Base-by-base conservation (phyloP, 1,140 invertebrate genomes). In the Ips nitidus region DNA sequence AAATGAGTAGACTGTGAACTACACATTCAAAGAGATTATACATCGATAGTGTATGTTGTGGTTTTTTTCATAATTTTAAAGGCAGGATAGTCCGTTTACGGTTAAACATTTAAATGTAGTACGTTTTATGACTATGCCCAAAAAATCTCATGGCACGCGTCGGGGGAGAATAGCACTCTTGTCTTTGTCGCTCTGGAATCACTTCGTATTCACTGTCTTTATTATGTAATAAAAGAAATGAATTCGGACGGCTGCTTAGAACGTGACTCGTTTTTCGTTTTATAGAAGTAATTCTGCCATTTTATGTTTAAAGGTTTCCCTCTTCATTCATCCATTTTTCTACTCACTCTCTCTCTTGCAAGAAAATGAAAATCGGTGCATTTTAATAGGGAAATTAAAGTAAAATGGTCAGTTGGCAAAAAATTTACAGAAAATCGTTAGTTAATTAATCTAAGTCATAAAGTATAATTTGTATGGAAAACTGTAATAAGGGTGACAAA, bases 1-100 rank as follows among this genome's bases (percentile, higher is more conserved):
- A 79, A 79, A 77, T 78, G 76, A 78, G 77, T 78, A 78, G 78
- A 74, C 76, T 79, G 77, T 63, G 39, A 76, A 71, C 76, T 79
- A 79, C 77, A 79, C 78, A 79, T 77, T 70, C 66, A 76, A 73
- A 78, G 77, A 78, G 74, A 76, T 73, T 71, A 76, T 78, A 79
- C 76, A 76, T 79, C 72, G 69, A 76, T 75, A 72, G 70, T 77
- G n/a, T 64, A 8, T 61, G 7, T 55, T 55, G 22, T 22, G 22
- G 22, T 55, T 55, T 55, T 47, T 47, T 47, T 47, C 45, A 47
- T 5, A 47, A 39, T 72, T 58, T 71, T 73, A 75, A 75, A 77
- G 76, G 76, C 76, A 77, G 75, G 75, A 77, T 72, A 75, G 75
- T 77, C 72, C 72, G 68, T 69, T 52, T 71, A 68, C 52, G 69